These are phyloP conservation scores for Eumerus sabulonum DNA, from an alignment of 2,888 invertebrate genomes.

Conservation along the genomic window DNA sequence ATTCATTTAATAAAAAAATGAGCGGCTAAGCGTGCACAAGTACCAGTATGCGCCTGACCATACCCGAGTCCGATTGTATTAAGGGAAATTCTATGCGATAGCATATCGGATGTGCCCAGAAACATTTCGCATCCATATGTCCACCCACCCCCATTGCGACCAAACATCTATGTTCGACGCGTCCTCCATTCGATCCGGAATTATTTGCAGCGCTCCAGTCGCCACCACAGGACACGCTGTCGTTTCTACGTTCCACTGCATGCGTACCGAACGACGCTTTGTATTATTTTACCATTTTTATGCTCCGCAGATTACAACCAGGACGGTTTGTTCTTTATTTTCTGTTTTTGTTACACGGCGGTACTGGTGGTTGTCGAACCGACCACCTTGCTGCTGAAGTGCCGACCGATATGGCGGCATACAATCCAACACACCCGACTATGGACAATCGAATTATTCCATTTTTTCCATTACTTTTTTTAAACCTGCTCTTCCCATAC, in stretches of 20 bases:
- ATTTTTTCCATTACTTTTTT: constrained; percentile 12
- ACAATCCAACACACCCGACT: constrained; percentile 14
- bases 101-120: constrained; percentile 60
- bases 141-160: constrained; percentile 3
- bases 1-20: constrained; percentile 61
- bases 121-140: constrained; percentile 63
- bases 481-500: constrained; percentile 59
- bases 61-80: constrained; percentile 20
- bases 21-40: constrained; percentile 21
- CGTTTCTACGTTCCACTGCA: not conserved
- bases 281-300: constrained; percentile 62
- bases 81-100: constrained; percentile 59
- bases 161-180: not conserved
- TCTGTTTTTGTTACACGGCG: not conserved
- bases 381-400: constrained; percentile 46
- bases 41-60: constrained; percentile 28
- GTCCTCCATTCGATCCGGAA: constrained; percentile 18
- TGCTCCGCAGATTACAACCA: constrained; percentile 62
- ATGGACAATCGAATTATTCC: not conserved
- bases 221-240: constrained; percentile 12
- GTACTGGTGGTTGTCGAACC: constrained; percentile 42
- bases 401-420: constrained; percentile 48
- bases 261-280: constrained; percentile 9
- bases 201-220: constrained; percentile 44
- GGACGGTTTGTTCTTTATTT: constrained; percentile 10